Evolutionary conservation across 2,113 vertebrate genomes (phyloP), one percentile per base, ranked within the genome.

Genomic region (Nerophis ophidion): DNA sequence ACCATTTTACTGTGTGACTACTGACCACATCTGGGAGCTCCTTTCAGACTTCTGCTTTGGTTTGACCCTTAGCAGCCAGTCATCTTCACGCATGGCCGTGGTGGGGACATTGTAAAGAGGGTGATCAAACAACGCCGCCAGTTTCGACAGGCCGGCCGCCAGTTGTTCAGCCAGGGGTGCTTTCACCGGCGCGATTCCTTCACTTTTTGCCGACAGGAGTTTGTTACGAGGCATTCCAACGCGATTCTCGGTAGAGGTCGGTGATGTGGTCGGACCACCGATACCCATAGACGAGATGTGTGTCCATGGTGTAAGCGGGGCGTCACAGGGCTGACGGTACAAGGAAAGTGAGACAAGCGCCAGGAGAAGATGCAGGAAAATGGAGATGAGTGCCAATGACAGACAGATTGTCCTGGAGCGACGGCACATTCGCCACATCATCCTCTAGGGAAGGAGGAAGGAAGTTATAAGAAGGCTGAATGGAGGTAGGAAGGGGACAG

Each of bases 11-110:
- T 19, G 15, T 40, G 9, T 40, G 54, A 9, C 4, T 15, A 52
- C 86, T 91, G 76, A 91, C 92, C 91, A 89, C 85, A 91, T 83
- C 0, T 89, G 81, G 5, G 77, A 78, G 1, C 86, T 92, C 71
- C 62, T 86, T 60, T 89, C 74, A 1, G 88, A 76, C 59, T 83
- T 87, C 66, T 79, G 75, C 63, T 80, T 80, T 13, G 90, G 65
- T 51, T 88, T 91, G 54, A 90, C 57, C 0, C 60, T 80, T 63
- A 93, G 86, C 59, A 94, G 85, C 74, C 85, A 84, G 82, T 95
- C 92, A 0, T 89, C 88, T 17, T 92, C 85, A 0, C 61, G 73
- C 48, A 88, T 48, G 1, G 72, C 35, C 0, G 83, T 84, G 2
- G 26, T 3, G 0, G 86, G 88, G 36, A 77, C 48, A 45, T 87